Evolutionary conservation across 2,113 vertebrate genomes (phyloP).

Genomic region (Emberiza fucata): DNA sequence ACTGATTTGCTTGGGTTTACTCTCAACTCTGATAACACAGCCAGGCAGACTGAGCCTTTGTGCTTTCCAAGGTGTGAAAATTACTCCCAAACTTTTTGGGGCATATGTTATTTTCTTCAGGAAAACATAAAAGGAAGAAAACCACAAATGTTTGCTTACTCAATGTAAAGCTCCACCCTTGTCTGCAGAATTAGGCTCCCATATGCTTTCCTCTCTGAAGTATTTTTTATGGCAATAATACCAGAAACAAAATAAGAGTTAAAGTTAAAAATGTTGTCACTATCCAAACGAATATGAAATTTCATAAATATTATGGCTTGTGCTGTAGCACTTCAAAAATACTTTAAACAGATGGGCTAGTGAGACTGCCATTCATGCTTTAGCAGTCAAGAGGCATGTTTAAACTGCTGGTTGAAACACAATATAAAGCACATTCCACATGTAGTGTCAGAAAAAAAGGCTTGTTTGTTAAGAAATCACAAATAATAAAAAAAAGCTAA

Average conservation of each 20-base stretch:
- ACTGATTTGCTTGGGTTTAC: not conserved
- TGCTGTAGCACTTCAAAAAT: conserved; percentile 8
- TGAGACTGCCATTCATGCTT: not conserved
- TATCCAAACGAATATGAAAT: not conserved
- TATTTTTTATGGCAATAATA: not conserved
- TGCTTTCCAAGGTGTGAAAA: not conserved
- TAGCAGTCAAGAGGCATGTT: not conserved
- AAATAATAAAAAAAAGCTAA: not conserved
- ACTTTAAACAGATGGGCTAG: conserved; percentile 40
- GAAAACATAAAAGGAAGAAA: not conserved
- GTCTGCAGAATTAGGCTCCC: not conserved
- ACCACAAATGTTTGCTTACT: not conserved
- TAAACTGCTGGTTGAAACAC: conserved; percentile 10
- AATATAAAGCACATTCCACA: not conserved
- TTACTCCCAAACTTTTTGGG: not conserved
- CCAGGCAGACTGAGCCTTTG: not conserved
- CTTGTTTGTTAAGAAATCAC: not conserved
- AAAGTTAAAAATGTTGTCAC: not conserved
- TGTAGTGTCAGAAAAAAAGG: not conserved
- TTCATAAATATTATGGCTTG: conserved; percentile 41
- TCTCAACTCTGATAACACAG: not conserved
- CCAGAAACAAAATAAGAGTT: not conserved
- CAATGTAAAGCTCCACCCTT: not conserved
- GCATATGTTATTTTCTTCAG: not conserved
- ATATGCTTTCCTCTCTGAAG: not conserved